These are phyloP conservation scores for Peromyscus nudipes DNA, from an alignment of 2,797 vertebrate species.

Conservation along the genomic window DNA sequence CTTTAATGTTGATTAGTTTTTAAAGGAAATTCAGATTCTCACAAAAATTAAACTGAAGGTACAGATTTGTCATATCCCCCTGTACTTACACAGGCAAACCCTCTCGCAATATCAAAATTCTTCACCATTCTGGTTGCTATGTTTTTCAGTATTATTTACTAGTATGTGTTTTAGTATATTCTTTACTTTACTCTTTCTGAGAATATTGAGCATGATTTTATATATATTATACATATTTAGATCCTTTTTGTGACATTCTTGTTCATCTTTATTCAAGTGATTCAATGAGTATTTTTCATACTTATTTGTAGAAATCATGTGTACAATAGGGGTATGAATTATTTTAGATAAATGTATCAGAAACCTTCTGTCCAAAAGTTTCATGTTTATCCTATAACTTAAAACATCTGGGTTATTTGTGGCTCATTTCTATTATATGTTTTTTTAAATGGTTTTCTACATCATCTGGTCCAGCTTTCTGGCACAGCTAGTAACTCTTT, in stretches of 20 bases:
- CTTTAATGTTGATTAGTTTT: background rate
- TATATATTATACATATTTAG: background rate
- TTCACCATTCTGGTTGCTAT: background rate
- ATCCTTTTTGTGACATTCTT: background rate
- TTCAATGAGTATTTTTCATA: background rate
- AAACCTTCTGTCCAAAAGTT: background rate
- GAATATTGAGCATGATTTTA: background rate
- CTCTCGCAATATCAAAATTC: background rate
- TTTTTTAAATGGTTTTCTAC: background rate
- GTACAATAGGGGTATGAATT: background rate
- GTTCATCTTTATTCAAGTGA: background rate
- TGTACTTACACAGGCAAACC: background rate
- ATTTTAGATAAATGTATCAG: background rate
- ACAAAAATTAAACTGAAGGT: background rate
- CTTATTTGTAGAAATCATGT: slow-evolving; percentile 7
- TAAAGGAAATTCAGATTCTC: too few relatives aligned
- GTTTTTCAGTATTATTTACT: background rate
- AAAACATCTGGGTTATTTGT: slow-evolving; percentile 17
- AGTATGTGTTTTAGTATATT: background rate
- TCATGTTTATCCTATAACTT: background rate
- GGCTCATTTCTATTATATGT: background rate
- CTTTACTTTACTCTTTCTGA: background rate
- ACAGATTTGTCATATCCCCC: background rate
- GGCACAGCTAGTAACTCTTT: slow-evolving; percentile 40
- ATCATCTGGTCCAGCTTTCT: background rate